These are phyloP conservation scores for Acanthosepion lycidas DNA, from an alignment of 2,888 invertebrate species.

Conservation along the genomic window DNA sequence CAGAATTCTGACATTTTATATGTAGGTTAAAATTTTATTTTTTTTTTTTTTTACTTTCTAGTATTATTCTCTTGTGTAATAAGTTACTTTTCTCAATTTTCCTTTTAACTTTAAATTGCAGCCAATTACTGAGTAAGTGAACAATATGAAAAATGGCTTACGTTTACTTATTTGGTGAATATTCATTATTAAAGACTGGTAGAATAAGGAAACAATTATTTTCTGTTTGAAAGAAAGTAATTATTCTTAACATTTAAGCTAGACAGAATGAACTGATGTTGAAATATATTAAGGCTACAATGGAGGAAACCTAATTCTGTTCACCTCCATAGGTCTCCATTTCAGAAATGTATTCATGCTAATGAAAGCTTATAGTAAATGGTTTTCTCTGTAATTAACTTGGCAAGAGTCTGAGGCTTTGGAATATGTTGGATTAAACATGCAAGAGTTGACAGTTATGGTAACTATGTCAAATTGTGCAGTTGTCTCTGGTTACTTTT, in stretches of 20 bases:
- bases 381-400: background rate
- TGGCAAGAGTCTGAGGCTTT: background rate
- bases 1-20: background rate
- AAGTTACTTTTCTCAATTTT: background rate
- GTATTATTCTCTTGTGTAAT: background rate
- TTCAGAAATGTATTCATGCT: background rate
- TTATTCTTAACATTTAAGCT: slow-evolving; percentile 21
- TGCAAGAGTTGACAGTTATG: background rate
- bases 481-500: background rate
- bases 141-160: background rate
- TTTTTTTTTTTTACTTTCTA: background rate
- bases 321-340: background rate
- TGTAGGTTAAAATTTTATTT: background rate
- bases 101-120: background rate
- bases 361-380: background rate
- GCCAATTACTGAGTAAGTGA: background rate
- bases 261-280: background rate
- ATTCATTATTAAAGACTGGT: background rate
- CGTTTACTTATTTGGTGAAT: background rate
- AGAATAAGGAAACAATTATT: background rate
- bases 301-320: background rate
- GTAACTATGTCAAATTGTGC: background rate
- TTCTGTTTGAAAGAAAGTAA: background rate
- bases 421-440: background rate
- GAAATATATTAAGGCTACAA: background rate